phyloP scores from a whole-genome alignment of 2,113 vertebrate genomes.

The Gnathonemus echidnorhynchus region DNA sequence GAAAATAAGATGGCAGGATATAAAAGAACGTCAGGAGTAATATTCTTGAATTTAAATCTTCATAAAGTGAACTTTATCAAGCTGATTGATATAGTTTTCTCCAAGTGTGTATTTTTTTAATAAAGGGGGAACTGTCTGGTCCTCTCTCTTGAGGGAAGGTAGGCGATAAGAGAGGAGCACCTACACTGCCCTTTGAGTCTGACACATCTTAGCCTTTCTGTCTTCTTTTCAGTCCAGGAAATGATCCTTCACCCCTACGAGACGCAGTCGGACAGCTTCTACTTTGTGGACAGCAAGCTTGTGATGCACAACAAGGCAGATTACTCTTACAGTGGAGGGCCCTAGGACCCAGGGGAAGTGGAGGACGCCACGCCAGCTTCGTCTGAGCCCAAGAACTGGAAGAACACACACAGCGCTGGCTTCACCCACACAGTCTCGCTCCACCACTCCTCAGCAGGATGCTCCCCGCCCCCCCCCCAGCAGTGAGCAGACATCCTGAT shows the following conservation, averaged over 20 bases:
- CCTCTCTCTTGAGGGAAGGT: not conserved
- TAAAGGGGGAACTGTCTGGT: not conserved
- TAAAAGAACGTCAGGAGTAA: not conserved
- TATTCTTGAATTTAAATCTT: not conserved
- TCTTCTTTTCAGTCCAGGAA: constrained; percentile 71
- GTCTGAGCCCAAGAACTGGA: not conserved
- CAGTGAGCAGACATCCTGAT: not conserved
- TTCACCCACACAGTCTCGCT: not conserved
- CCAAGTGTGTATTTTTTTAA: not conserved
- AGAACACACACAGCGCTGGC: constrained; percentile 13
- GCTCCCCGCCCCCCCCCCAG: not conserved
- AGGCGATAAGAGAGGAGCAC: not conserved
- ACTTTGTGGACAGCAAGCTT: constrained; percentile 97
- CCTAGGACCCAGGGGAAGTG: constrained; percentile 53
- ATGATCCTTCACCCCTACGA: constrained; percentile 93
- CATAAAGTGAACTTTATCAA: not conserved
- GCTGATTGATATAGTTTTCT: not conserved
- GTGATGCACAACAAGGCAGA: constrained; percentile 99
- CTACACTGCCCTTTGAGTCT: not conserved
- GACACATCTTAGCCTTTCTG: not conserved
- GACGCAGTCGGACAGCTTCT: constrained; percentile 98
- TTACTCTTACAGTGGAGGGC: constrained; percentile 90
- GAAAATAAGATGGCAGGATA: not conserved
- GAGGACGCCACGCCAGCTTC: not conserved
- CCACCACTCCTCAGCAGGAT: not conserved